Evolutionary conservation across 2,888 invertebrate species (phyloP).

Genomic region (Sussaba pulchella): DNA sequence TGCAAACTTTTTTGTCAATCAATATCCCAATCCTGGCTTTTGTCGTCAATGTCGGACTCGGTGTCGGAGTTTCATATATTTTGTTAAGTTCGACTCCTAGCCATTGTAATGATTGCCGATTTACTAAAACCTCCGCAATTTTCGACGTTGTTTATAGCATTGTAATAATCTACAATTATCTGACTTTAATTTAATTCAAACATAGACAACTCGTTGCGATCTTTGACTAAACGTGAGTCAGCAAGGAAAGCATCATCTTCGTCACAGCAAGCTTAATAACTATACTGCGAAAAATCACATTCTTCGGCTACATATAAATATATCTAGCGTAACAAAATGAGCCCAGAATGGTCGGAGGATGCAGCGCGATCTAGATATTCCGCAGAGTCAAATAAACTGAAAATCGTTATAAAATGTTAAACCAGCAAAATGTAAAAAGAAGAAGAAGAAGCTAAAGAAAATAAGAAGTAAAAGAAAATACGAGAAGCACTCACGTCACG

Average conservation of each 20-base stretch:
- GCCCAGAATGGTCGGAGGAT: conserved; percentile 11
- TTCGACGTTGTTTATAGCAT: no score
- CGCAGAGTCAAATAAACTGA: conserved; percentile 45
- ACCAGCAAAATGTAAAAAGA: background rate
- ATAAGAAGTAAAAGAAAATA: background rate
- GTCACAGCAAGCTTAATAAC: conserved; percentile 5
- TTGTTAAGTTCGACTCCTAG: no score
- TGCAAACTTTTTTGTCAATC: conserved; percentile 1
- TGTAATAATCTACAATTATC: no score
- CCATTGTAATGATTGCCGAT: conserved; percentile 14
- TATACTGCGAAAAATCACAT: conserved; percentile 10
- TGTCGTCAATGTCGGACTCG: no score
- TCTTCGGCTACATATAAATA: background rate
- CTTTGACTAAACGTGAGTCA: background rate
- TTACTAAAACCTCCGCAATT: no score
- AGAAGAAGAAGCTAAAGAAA: conserved; percentile 1
- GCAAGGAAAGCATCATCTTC: background rate
- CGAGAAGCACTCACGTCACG: conserved; percentile 50
- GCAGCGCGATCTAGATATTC: conserved; percentile 27
- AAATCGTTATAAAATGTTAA: background rate
- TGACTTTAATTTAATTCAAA: no score
- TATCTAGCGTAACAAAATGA: conserved; percentile 23
- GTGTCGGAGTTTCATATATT: no score
- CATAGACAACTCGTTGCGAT: no score
- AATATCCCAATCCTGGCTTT: conserved; percentile 25